Evolutionary conservation across 2,888 invertebrate species (phyloP).

Genomic region (Nymphalis urticae): DNA sequence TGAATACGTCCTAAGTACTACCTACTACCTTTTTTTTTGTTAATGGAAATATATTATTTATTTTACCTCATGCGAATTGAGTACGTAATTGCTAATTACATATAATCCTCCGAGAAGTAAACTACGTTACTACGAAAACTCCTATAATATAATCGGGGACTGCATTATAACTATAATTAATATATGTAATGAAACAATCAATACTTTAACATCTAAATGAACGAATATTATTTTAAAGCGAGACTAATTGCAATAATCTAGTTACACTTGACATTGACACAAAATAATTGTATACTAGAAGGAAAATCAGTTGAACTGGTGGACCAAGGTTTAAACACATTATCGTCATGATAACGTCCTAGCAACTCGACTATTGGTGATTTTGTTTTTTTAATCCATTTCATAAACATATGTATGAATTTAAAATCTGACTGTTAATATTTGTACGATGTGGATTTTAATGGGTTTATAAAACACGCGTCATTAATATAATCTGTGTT

Average conservation of each 20-base stretch:
- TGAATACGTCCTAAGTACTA: no score
- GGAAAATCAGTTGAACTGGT: slow-evolving; percentile 59
- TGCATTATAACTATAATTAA: neutral
- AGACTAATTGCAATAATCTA: slow-evolving; percentile 48
- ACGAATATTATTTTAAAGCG: slow-evolving; percentile 25
- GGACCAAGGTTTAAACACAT: slow-evolving; percentile 47
- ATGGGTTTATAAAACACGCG: no score
- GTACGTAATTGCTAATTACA: no score
- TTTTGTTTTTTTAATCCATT: neutral
- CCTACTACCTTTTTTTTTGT: no score
- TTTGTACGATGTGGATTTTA: no score
- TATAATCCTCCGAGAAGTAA: no score
- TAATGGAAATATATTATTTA: no score
- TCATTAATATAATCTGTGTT: no score
- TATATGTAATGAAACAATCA: neutral
- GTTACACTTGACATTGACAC: slow-evolving; percentile 74
- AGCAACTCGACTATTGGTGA: neutral
- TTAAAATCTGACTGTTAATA: no score
- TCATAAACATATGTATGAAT: neutral
- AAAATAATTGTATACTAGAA: slow-evolving; percentile 56
- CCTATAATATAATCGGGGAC: no score
- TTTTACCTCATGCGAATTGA: no score
- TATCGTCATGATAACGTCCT: slow-evolving; percentile 41
- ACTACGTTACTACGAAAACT: no score
- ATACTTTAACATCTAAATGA: neutral